phyloP scores from a whole-genome alignment of 2,888 invertebrate species.

The Ophion ellenae region DNA sequence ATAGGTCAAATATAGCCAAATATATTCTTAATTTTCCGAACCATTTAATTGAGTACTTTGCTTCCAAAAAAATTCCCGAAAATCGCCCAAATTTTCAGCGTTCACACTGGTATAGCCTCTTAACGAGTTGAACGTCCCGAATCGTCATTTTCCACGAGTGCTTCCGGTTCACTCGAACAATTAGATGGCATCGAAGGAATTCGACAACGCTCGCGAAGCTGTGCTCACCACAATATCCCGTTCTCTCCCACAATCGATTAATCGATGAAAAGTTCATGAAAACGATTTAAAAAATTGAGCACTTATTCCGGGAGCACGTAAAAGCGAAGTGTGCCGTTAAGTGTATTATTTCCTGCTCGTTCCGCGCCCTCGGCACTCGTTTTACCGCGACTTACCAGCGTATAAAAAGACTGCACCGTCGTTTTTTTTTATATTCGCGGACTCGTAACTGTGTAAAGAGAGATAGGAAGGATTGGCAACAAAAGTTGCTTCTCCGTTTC shows the following conservation, averaged over 20 bases:
- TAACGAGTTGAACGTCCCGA: background rate
- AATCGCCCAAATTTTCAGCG: no score
- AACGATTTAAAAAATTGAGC: constrained; percentile 25
- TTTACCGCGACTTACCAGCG: background rate
- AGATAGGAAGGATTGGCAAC: background rate
- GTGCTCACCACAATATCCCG: background rate
- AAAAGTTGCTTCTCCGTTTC: background rate
- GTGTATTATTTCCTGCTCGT: constrained; percentile 26
- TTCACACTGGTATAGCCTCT: no score
- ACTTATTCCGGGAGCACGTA: constrained; percentile 17
- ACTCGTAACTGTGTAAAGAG: background rate
- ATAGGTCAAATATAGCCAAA: no score
- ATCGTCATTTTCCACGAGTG: constrained; percentile 6
- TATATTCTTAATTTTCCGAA: no score
- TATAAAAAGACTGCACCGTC: constrained; percentile 6
- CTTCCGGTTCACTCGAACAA: background rate
- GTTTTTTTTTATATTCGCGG: background rate
- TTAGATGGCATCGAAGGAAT: constrained; percentile 2
- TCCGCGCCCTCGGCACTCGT: constrained; percentile 1
- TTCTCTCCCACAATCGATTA: constrained; percentile 8
- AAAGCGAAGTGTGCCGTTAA: constrained; percentile 17
- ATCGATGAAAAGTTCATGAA: constrained; percentile 36
- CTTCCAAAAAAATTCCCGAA: no score
- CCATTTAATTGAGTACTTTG: no score
- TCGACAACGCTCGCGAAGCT: background rate